These are phyloP conservation scores for Ginglymostoma cirratum DNA, from an alignment of 2,113 vertebrate genomes.

Conservation along the genomic window DNA sequence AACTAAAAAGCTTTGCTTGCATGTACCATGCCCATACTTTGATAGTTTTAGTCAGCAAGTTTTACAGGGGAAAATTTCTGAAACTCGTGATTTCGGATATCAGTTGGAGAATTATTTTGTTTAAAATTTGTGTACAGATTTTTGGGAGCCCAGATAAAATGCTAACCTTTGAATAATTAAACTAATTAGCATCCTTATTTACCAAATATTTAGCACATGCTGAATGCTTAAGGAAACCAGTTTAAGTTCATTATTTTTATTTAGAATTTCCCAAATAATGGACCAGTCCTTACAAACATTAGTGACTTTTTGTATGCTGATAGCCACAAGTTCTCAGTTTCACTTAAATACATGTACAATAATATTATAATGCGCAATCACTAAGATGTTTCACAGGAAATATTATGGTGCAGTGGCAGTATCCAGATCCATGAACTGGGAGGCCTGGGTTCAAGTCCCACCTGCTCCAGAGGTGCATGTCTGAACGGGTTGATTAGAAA, in stretches of 20 bases:
- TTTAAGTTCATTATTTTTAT: not conserved
- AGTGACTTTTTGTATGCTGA: not conserved
- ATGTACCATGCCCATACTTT: not conserved
- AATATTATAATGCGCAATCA: no score
- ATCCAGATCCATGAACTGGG: no score
- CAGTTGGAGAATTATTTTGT: not conserved
- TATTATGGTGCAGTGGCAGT: not conserved
- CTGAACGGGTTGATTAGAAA: no score
- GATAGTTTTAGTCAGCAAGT: not conserved
- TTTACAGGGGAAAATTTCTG: not conserved
- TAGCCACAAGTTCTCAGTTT: not conserved
- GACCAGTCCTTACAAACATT: not conserved
- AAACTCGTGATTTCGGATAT: not conserved
- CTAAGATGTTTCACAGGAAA: not conserved
- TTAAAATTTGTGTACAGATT: not conserved
- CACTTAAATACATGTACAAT: not conserved
- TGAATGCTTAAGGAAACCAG: not conserved
- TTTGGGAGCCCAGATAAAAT: not conserved
- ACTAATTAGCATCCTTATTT: not conserved
- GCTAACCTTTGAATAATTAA: not conserved
- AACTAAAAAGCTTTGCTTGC: not conserved
- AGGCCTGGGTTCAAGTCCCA: no score
- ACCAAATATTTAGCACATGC: not conserved
- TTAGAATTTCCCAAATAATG: not conserved
- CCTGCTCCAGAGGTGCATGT: no score